Evolutionary conservation across 1,140 invertebrate genomes (phyloP), one percentile per base, ranked within the genome.

Genomic region (Lepidostoma basale): DNA sequence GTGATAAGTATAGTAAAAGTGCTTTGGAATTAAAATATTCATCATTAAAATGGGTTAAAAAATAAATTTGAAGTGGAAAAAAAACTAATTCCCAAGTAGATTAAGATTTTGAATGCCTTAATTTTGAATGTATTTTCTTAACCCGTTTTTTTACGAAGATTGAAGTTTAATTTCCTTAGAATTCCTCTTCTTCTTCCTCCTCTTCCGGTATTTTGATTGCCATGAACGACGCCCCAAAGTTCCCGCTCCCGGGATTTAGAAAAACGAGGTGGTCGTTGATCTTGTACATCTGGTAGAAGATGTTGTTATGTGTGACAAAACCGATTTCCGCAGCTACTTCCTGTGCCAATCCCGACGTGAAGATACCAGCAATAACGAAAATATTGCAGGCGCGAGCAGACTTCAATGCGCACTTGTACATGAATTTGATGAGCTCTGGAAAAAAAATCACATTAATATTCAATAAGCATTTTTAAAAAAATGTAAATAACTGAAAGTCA

Each of bases 141-240:
- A n/a, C n/a, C n/a, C n/a, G n/a, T 33, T 33, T 33, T 33, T 33
- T 6, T 6, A 33, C 12, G 12, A 33, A 6, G 30, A 33, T 33
- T 33, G 5, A 5, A 33, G 12, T 33, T 33, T 33, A 33, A 16
- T 47, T 49, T 3, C 3, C 4, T 49, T 12, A 47, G 23, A 20
- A 59, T 3, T 62, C 20, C 25, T 72, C 64, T 33, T 67, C 45
- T 10, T 44, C 22, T 25, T 75, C 72, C 10, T 47, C 60, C 6
- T 33, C 42, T 18, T 49, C 60, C 76, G 42, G 26, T 2, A 63
- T 74, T 12, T 49, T 30, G 1, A 75, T 74, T 0, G 76, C 84
- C 86, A 88, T 88, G n/a, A 88, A 75, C 4, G 86, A 84, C 16
- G 82, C 86, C 2, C 86, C 84, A 60, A 86, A 85, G 76, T 88